Percentiles rank a stretch among this genome's conserved stretches.
Evolutionary conservation across 2,113 vertebrate species (phyloP).

Genomic region (Pollimyrus isidori): DNA sequence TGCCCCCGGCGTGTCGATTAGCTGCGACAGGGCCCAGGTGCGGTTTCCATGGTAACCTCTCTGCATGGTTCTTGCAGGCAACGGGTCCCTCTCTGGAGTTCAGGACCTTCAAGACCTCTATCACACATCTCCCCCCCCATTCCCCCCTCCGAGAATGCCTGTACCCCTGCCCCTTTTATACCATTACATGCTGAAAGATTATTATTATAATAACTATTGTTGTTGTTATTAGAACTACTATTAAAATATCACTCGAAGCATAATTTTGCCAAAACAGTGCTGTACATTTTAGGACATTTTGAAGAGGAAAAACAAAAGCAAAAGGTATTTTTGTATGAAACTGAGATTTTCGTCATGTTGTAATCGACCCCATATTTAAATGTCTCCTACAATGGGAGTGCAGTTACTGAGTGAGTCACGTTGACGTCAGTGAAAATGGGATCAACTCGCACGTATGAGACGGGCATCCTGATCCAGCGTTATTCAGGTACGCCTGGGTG

Average conservation of each 20-base stretch:
- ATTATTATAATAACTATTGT: slow-evolving; percentile 11
- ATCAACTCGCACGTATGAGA: neutral
- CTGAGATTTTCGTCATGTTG: neutral
- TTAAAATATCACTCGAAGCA: slow-evolving; percentile 13
- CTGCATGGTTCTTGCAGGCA: slow-evolving; percentile 19
- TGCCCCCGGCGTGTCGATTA: slow-evolving; percentile 5
- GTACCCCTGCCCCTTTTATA: slow-evolving; percentile 18
- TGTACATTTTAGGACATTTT: slow-evolving; percentile 27
- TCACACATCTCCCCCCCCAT: slow-evolving; percentile 9
- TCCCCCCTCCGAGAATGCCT: neutral
- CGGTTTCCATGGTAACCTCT: slow-evolving; percentile 20
- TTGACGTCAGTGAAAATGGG: neutral
- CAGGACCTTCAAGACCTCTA: slow-evolving; percentile 25
- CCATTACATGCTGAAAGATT: slow-evolving; percentile 18
- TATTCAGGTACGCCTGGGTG: neutral
- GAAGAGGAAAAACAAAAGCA: neutral
- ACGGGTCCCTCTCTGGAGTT: slow-evolving; percentile 7
- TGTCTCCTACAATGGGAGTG: neutral
- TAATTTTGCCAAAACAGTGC: slow-evolving; percentile 20
- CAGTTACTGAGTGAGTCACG: neutral
- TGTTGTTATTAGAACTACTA: slow-evolving; percentile 12
- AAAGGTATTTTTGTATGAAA: slow-evolving; percentile 25
- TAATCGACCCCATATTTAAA: neutral
- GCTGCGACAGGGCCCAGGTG: neutral
- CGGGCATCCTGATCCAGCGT: neutral